Percentiles rank a stretch among this genome's conserved stretches.
These are phyloP conservation scores for Andinoacara biseriatus DNA, from an alignment of 2,113 vertebrate species.

Conservation along the genomic window DNA sequence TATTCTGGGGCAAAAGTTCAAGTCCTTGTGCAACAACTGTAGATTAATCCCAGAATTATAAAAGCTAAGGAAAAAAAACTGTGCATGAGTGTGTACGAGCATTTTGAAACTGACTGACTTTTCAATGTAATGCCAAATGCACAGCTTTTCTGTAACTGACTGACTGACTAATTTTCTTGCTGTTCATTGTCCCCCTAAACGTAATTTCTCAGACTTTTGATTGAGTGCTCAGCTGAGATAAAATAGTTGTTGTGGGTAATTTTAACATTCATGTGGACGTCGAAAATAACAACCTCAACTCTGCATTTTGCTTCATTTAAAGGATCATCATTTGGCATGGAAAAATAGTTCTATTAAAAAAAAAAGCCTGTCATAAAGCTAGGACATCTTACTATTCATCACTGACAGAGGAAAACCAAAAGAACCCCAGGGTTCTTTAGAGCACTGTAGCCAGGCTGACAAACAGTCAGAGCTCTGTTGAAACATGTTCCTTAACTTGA, in stretches of 20 bases:
- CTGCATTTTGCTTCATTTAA: not conserved
- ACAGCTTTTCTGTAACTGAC: no score
- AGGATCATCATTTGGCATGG: not conserved
- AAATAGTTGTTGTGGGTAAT: not conserved
- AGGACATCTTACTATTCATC: no score
- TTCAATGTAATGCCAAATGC: not conserved
- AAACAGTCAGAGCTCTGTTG: no score
- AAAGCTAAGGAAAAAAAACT: not conserved
- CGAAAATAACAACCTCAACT: no score
- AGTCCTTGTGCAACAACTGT: not conserved
- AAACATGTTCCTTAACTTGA: not conserved
- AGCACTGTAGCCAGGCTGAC: not conserved
- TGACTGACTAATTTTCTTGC: no score
- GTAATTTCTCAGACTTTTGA: not conserved
- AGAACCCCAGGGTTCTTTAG: not conserved
- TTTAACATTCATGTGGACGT: not conserved
- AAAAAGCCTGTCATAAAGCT: not conserved
- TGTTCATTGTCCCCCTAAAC: no score
- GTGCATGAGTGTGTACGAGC: not conserved
- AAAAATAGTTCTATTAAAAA: not conserved
- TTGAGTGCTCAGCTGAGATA: not conserved
- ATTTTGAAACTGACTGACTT: not conserved
- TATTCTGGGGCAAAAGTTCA: not conserved
- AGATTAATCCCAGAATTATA: not conserved
- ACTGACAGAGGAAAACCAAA: no score